These are phyloP conservation scores for Stictonetta naevosa DNA, from an alignment of 2,113 vertebrate genomes.

Conservation along the genomic window DNA sequence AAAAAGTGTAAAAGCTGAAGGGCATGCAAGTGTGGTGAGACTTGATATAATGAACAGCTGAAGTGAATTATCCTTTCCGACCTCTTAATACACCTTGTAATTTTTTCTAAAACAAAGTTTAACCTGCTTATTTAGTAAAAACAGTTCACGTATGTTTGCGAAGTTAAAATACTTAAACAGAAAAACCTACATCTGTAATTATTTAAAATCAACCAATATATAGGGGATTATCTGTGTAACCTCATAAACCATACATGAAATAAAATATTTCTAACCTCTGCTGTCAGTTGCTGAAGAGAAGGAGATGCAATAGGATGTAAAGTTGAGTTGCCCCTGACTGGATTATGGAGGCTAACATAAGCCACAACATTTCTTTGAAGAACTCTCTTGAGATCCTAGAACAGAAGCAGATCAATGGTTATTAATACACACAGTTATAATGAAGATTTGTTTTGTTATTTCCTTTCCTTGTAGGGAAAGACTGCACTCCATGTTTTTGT, in stretches of 20 bases:
- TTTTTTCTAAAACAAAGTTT: not conserved
- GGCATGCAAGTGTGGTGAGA: not conserved
- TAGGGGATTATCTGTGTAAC: not conserved
- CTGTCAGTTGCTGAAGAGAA: conserved; percentile 86
- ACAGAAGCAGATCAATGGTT: conserved; percentile 3
- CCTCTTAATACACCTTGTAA: not conserved
- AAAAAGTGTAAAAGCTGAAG: not conserved
- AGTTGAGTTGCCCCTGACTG: conserved; percentile 83
- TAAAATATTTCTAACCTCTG: conserved; percentile 78
- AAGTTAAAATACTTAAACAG: not conserved
- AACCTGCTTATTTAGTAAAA: not conserved
- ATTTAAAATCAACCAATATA: not conserved
- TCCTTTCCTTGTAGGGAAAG: not conserved
- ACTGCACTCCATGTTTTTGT: not conserved
- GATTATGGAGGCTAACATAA: conserved; percentile 87
- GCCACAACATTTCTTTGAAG: conserved; percentile 88
- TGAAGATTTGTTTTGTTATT: not conserved
- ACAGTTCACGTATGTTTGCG: not conserved
- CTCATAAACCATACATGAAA: not conserved
- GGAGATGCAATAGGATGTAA: conserved; percentile 85
- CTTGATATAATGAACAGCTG: not conserved
- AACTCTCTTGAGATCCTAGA: conserved; percentile 86
- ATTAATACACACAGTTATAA: not conserved
- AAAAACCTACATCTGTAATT: not conserved
- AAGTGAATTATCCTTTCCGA: not conserved